phyloP scores from a whole-genome alignment of 2,113 vertebrate species.

The Mastomys natalensis region DNA sequence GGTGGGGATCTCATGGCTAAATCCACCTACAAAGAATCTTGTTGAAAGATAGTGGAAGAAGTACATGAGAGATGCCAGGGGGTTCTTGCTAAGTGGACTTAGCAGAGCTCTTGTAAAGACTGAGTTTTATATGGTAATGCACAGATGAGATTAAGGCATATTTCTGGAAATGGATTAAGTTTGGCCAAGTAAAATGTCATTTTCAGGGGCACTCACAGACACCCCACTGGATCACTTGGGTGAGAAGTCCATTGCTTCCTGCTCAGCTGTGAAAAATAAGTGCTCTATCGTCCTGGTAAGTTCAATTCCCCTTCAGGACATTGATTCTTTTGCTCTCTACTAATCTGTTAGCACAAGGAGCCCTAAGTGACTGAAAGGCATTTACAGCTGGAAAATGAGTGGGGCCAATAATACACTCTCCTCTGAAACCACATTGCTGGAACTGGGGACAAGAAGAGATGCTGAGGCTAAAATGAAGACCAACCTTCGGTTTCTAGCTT shows the following conservation, averaged over 20 bases:
- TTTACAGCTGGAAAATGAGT: not conserved
- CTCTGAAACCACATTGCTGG: not conserved
- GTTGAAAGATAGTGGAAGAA: not conserved
- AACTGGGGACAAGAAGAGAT: not conserved
- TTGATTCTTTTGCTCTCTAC: not conserved
- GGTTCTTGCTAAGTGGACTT: not conserved
- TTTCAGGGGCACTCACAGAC: not conserved
- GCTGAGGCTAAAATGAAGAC: not conserved
- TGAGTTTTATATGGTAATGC: not conserved
- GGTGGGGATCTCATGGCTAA: not conserved
- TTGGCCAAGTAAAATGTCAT: not conserved
- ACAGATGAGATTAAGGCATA: not conserved
- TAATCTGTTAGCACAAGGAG: not conserved
- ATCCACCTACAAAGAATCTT: not conserved
- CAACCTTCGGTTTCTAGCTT: not conserved
- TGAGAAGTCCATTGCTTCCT: slow-evolving; percentile 27
- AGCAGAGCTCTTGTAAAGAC: not conserved
- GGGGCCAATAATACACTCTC: not conserved
- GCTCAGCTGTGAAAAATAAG: not conserved
- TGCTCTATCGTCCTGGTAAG: not conserved
- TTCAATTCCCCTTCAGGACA: not conserved
- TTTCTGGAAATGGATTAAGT: not conserved
- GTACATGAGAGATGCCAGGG: too few relatives aligned
- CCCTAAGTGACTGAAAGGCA: not conserved
- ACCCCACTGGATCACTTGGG: not conserved